Conservation (phyloP, 2,797 vertebrate genomes). For the Orientallactaga sibirica region DNA sequence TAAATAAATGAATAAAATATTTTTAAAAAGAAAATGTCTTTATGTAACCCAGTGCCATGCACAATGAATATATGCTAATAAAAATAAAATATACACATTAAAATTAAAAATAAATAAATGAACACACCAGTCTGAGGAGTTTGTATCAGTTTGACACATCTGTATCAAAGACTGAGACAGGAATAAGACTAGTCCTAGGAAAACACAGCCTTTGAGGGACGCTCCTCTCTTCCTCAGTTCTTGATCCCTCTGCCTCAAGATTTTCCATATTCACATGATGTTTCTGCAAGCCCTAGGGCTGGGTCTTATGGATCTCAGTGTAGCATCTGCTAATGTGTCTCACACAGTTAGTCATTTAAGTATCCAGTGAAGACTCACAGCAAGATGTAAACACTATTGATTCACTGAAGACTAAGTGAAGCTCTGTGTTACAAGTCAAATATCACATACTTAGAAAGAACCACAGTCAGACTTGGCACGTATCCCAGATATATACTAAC, state of each 20-base stretch:
- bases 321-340: not conserved
- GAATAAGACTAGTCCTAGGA: not conserved
- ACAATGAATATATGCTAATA: not conserved
- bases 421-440: not conserved
- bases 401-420: not conserved
- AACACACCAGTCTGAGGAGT: not conserved
- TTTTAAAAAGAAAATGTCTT: no score
- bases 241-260: not conserved
- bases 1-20: no score
- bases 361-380: not conserved
- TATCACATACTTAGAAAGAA: not conserved
- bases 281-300: not conserved
- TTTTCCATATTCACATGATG: not conserved
- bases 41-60: not conserved
- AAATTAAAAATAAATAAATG: conserved; percentile 11
- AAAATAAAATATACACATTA: not conserved
- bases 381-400: rapidly evolving
- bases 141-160: not conserved
- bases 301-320: not conserved
- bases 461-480: not conserved
- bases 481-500: not conserved
- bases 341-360: not conserved
- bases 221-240: not conserved
- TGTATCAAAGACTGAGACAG: not conserved
- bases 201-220: not conserved